Base-by-base conservation (phyloP, 2,888 invertebrate genomes). In the Lomographa bimaculata region DNA sequence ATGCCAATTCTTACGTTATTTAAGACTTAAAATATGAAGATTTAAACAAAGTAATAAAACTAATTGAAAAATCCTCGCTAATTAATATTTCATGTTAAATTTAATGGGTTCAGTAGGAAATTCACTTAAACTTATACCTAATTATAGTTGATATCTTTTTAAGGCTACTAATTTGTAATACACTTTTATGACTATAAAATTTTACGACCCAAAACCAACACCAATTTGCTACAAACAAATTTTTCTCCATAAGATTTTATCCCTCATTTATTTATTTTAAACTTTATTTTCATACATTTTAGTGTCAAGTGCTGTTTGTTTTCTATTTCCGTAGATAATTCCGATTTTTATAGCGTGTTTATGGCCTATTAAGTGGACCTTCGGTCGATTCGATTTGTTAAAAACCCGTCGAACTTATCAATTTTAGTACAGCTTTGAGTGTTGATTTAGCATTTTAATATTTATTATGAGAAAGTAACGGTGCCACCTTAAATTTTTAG, bases 261-360 rank as follows among this genome's bases (percentile, higher is more conserved):
- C n/a, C n/a, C n/a, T 11, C n/a, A 7, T 24, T 7, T 7, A 26
- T 26, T 27, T 17, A 34, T 14, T 27, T 35, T 33, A 0, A 7
- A 27, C 39, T 29, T 7, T 35, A 35, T 45, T 27, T 23, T 9
- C 11, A 11, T 19, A 7, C 7, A 10, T 20, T 14, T 45, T 40
- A 32, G 23, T 12, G 11, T 35, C 9, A 27, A 14, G 21, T 3
- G 5, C 8, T 14, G 19, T 36, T 36, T 38, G 28, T 33, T 41
- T 46, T 40, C 28, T 23, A 23, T 35, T 20, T 33, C 30, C 44
- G 28, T 41, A 43, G 40, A 47, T 49, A 36, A 43, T 36, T 44
- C 24, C 18, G 27, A 37, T 50, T 48, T 45, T 38, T 39, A 50
- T 39, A 18, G 48, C 50, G 48, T 53, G 48, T 50, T 53, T 46